These are phyloP conservation scores for Yponomeuta plumbellus DNA, from an alignment of 2,888 invertebrate species.

Conservation along the genomic window DNA sequence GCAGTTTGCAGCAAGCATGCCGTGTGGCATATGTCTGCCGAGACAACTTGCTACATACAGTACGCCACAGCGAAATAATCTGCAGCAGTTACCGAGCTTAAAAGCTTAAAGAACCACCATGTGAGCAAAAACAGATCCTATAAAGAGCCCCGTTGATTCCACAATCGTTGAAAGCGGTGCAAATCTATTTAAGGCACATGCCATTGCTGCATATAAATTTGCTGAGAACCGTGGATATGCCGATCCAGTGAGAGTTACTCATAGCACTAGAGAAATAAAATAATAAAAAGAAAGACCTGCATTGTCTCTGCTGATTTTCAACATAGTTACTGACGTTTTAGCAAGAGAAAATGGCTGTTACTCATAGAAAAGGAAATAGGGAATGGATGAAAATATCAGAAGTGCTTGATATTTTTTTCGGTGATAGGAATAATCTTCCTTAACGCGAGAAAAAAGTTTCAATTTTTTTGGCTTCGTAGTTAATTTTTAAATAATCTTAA, in stretches of 20 bases:
- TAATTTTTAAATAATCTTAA: too few relatives aligned
- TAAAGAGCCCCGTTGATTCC: not conserved
- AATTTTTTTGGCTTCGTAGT: too few relatives aligned
- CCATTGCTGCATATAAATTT: not conserved
- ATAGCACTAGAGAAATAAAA: not conserved
- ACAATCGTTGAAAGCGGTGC: not conserved
- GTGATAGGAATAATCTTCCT: too few relatives aligned
- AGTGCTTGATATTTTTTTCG: too few relatives aligned
- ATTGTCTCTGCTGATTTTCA: not conserved
- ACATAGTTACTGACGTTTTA: not conserved
- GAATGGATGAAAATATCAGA: too few relatives aligned
- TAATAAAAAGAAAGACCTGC: not conserved
- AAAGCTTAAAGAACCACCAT: not conserved
- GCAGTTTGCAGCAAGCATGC: not conserved
- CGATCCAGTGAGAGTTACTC: not conserved
- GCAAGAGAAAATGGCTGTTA: not conserved
- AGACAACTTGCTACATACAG: not conserved
- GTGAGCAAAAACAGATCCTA: not conserved
- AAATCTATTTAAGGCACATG: not conserved
- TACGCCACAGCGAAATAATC: not conserved
- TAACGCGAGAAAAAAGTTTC: too few relatives aligned
- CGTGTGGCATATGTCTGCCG: not conserved
- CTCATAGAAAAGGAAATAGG: not conserved
- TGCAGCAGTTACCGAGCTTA: not conserved
- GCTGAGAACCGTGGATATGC: not conserved